Conservation (phyloP, 2,113 vertebrate genomes). For the Pomatorhinus ruficollis region DNA sequence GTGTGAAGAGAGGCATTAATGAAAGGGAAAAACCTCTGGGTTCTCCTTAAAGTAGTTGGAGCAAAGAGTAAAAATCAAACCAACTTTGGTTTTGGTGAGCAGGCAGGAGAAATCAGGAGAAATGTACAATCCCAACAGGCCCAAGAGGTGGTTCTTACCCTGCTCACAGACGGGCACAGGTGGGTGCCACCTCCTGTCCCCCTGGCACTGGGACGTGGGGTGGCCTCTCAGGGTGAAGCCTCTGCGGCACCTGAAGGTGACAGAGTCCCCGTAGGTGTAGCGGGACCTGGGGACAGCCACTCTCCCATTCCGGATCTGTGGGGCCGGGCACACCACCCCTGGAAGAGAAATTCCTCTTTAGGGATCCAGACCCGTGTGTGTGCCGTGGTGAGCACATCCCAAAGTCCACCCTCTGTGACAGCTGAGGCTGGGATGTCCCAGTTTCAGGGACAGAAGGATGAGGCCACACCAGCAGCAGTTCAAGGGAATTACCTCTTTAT, state of each 20-base stretch:
- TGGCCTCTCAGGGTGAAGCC: constrained; percentile 69
- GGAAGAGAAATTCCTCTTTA: neutral
- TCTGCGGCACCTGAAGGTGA: constrained; percentile 19
- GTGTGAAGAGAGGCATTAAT: neutral
- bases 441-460: too few relatives aligned
- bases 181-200: constrained; percentile 53
- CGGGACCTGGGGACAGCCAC: neutral
- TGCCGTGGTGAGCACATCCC: neutral
- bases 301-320: neutral
- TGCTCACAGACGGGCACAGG: constrained; percentile 40
- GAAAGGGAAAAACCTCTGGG: neutral
- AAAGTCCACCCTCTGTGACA: neutral
- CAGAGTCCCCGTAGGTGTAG: constrained; percentile 47
- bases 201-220: constrained; percentile 45
- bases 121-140: fast-evolving
- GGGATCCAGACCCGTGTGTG: fast-evolving
- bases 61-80: neutral
- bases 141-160: constrained; percentile 17
- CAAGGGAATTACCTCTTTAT: too few relatives aligned
- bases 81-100: fast-evolving
- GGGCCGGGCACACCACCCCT: constrained; percentile 17
- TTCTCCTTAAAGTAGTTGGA: neutral
- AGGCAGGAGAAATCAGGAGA: neutral
- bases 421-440: too few relatives aligned
- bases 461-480: too few relatives aligned